A percentile compares a stretch with the other conserved stretches of the same genome.
Conservation (phyloP, 2,888 invertebrate genomes). For the Herminia tarsipennalis region DNA sequence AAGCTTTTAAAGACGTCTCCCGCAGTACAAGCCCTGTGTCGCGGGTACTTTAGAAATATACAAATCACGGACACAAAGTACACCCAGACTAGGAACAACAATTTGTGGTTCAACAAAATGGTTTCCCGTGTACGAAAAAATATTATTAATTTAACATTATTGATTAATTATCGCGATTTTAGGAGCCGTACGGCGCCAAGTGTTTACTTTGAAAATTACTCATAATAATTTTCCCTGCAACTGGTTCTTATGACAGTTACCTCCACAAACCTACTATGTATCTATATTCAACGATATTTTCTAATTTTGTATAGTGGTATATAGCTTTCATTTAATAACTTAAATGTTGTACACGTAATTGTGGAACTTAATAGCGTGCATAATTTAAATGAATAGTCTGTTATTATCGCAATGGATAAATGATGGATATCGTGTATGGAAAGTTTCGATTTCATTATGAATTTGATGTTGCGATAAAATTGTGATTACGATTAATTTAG, state of each 20-base stretch:
- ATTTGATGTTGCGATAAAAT: no score
- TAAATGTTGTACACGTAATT: constrained; percentile 5
- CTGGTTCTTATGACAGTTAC: constrained; percentile 23
- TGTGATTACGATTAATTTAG: no score
- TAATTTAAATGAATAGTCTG: constrained; percentile 5
- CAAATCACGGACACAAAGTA: no score
- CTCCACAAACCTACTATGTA: constrained; percentile 25
- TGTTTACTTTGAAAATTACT: constrained; percentile 34
- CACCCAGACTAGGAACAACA: no score
- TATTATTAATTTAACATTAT: no score
- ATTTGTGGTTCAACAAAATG: no score
- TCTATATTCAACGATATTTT: constrained; percentile 20
- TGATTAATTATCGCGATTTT: constrained; percentile 6
- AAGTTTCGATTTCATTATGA: no score
- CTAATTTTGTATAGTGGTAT: constrained; percentile 19
- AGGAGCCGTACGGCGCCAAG: not conserved
- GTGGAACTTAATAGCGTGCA: constrained; percentile 3
- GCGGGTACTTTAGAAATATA: no score
- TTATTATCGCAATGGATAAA: constrained; percentile 3
- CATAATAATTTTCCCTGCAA: constrained; percentile 24
- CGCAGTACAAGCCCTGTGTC: no score
- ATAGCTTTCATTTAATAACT: constrained; percentile 28
- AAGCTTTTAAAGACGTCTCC: no score
- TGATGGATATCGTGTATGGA: constrained; percentile 1
- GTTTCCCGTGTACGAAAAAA: no score